phyloP scores from a whole-genome alignment of 2,888 invertebrate species.

The Teinopalpus imperialis region DNA sequence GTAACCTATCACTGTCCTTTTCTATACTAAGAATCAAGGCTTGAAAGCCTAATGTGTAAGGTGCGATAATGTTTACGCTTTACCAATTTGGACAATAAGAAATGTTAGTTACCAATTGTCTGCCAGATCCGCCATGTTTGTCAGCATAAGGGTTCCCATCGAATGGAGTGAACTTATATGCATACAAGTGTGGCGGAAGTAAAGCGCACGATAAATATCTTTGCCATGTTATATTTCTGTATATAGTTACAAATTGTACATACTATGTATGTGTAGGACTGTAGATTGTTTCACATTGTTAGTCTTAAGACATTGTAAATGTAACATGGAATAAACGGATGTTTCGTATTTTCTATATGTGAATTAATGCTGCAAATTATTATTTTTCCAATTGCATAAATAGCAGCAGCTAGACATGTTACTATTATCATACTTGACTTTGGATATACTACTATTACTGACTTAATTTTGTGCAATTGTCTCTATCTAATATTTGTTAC shows the following conservation, averaged over 20 bases:
- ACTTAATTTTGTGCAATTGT: conserved; percentile 38
- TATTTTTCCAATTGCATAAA: no score
- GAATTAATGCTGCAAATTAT: not conserved
- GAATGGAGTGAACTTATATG: not conserved
- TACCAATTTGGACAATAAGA: conserved; percentile 60
- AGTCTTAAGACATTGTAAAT: conserved; percentile 49
- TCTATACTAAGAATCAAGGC: conserved; percentile 25
- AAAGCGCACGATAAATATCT: conserved; percentile 46
- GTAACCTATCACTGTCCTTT: no score
- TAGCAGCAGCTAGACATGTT: not conserved
- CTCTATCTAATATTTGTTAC: conserved; percentile 36
- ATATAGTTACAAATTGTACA: conserved; percentile 75
- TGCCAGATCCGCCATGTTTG: conserved; percentile 44
- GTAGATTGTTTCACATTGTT: conserved; percentile 71
- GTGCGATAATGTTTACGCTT: conserved; percentile 32
- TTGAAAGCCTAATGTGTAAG: conserved; percentile 32
- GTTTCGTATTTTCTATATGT: conserved; percentile 4
- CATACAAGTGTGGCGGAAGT: not conserved
- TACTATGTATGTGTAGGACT: conserved; percentile 76
- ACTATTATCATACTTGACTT: not conserved
- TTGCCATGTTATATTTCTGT: conserved; percentile 67
- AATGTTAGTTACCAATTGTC: conserved; percentile 61
- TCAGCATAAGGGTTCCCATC: conserved; percentile 16
- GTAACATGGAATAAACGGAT: conserved; percentile 23
- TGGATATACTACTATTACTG: not conserved